Base-by-base conservation (phyloP, 2,797 vertebrate species). In the Lerista edwardsae region DNA sequence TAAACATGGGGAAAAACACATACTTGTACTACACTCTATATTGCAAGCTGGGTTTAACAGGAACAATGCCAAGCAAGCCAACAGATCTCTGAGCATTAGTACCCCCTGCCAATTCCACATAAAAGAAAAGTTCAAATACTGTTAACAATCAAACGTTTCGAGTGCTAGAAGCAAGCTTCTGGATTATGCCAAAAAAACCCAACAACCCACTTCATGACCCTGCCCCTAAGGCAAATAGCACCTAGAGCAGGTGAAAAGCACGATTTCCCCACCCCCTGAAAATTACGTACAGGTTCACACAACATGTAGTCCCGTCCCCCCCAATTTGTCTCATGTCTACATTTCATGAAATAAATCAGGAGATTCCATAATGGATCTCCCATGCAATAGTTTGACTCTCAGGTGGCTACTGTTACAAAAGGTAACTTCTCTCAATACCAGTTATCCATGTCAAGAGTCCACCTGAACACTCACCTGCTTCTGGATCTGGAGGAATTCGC, bases 401-500 rank as follows among this genome's bases (percentile, higher is more conserved):
- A 11, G 8, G 3, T 36, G 1, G 11, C 27, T 67, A 75, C 31
- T 65, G 75, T 72, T 67, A 47, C 10, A 74, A 73, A 59, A 41
- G 36, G 64, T 21, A 39, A 27, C 41, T 67, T 86, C 83, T 21
- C 80, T 77, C 81, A 57, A 23, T 14, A 61, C 0, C 6, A 75
- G 27, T 1, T 83, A 71, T 6, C 8, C 36, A 34, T 2, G 25
- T 0, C 0, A 15, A 51, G 0, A 19, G 47, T 57, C 29, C 17
- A 57, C 0, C 73, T 61, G 19, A 79, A 80, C 8, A 90, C 97
- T 95, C 92, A 99, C 99, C 98, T 95, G 98, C 97, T 96, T 98
- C 98, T 61, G 98, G 98, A 91, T 98, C 97, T 86, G 97, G 98
- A 59, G 99, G 99, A 92, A 99, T 99, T 94, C 96, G 98, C 99